Base-by-base conservation (phyloP, 1,140 invertebrate species). In the Coboldia fuscipes region DNA sequence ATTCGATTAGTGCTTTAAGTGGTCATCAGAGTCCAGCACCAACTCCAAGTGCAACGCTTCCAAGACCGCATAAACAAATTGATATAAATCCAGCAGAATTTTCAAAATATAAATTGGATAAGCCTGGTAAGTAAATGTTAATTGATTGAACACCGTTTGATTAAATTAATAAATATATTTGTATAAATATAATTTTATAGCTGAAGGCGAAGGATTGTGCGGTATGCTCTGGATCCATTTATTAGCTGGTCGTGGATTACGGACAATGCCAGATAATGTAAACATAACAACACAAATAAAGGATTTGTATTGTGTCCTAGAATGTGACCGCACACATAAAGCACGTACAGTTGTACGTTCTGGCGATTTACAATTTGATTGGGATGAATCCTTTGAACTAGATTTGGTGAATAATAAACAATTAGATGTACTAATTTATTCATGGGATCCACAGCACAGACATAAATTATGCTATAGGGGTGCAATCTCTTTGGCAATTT, bases 361-460 rank as follows among this genome's bases (percentile, higher is more conserved):
- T 8, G 92, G 90, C 16, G 92, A 97, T 52, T 68, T 94, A 10
- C 86, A 92, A 51, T 97, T 97, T 56, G 90, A 97, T 57, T 99
- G 94, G 94, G 89, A 97, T 48, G 94, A 98, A 61, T 88, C 86
- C 17, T 98, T 99, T 47, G 93, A 98, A 56, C 62, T 99, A 39
- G 93, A 98, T 50, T 60, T 98, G 26, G 83, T 94, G 17, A 78
- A 81, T 40, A 94, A 93, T 44, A 75, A 80, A 41, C 84, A 96
- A 55, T 62, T 97, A 24, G 88, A 96, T 46, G 79, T 98, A 41
- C 65, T 97, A 30, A 85, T 99, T 12, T 98, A 98, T 57, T 93
- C 88, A 2, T 98, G 92, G 92, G 90, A 97, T 62, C 89, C 89
- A 2, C 84, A 89, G 51, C 84, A 88, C 43, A 64, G 89, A 39